These are phyloP conservation scores for Lytechinus pictus DNA, from an alignment of 35 echinoderm and acorn worm genomes.

Conservation along the genomic window DNA sequence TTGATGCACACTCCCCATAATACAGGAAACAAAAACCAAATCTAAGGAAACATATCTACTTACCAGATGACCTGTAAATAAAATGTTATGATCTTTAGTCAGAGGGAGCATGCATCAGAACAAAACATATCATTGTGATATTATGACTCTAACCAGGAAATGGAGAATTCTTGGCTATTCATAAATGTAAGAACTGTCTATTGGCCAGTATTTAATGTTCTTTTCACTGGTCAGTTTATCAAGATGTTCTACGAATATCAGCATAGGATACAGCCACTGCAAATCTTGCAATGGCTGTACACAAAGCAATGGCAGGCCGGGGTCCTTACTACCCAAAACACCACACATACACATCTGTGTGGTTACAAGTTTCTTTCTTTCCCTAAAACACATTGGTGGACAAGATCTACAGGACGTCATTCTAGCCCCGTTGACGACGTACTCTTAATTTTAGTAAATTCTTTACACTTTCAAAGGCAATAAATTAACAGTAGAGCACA, in stretches of 20 bases:
- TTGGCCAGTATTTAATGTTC: not conserved
- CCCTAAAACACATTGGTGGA: not conserved
- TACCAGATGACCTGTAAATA: slow-evolving; percentile 16
- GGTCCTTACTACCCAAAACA: not conserved
- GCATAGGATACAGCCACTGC: slow-evolving; percentile 25
- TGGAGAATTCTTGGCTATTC: slow-evolving; percentile 6
- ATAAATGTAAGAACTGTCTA: slow-evolving; percentile 3
- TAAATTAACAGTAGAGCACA: not conserved
- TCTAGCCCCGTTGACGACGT: slow-evolving; percentile 14
- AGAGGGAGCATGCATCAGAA: slow-evolving; percentile 51
- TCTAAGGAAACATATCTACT: not conserved
- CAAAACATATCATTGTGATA: not conserved
- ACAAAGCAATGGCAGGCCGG: slow-evolving; percentile 45
- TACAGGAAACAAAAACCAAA: not conserved
- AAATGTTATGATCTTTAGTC: not conserved
- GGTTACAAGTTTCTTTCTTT: not conserved
- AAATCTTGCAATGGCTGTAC: slow-evolving; percentile 24
- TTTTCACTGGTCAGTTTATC: slow-evolving; percentile 9
- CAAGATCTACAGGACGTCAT: not conserved
- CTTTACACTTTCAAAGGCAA: not conserved
- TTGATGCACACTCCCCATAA: slow-evolving; percentile 42
- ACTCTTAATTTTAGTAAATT: not conserved
- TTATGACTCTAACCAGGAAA: slow-evolving; percentile 28
- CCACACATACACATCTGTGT: not conserved
- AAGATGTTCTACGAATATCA: slow-evolving; percentile 46